Percentiles rank a stretch among this genome's conserved stretches.
Conservation (phyloP, 1,140 invertebrate genomes). For the Cryptotermes secundus region DNA sequence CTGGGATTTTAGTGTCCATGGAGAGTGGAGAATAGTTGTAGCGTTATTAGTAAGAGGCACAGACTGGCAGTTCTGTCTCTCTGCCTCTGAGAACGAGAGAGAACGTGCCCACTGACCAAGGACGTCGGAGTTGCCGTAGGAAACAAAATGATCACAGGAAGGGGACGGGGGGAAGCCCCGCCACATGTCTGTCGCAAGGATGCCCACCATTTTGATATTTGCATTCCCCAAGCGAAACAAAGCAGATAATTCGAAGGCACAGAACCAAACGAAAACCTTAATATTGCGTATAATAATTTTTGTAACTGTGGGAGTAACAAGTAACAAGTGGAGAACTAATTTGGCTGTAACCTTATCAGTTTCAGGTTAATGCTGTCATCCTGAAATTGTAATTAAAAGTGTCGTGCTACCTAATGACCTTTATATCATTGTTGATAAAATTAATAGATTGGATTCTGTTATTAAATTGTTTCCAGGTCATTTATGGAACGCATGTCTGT, state of each 20-base stretch:
- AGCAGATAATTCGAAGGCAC: not conserved
- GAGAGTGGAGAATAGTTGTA: not conserved
- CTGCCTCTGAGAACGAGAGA: not conserved
- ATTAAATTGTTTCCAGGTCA: no score
- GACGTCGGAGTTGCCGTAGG: not conserved
- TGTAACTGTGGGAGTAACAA: not conserved
- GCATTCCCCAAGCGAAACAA: not conserved
- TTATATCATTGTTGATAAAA: no score
- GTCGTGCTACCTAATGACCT: not conserved
- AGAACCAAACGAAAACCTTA: not conserved
- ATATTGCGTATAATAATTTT: not conserved
- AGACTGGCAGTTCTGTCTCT: not conserved
- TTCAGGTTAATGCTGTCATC: not conserved
- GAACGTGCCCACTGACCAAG: not conserved
- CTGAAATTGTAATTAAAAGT: not conserved
- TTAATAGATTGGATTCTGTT: no score
- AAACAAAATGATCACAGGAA: not conserved
- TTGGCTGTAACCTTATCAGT: not conserved
- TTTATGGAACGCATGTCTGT: no score
- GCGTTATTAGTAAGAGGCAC: not conserved
- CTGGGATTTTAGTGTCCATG: not conserved
- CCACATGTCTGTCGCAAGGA: not conserved
- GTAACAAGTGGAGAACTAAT: not conserved
- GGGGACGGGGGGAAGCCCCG: no score
- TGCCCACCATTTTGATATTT: not conserved